Percentiles rank a stretch among this genome's conserved stretches.
Conservation (phyloP, 2,113 vertebrate species). For the Lipophrys pholis region DNA sequence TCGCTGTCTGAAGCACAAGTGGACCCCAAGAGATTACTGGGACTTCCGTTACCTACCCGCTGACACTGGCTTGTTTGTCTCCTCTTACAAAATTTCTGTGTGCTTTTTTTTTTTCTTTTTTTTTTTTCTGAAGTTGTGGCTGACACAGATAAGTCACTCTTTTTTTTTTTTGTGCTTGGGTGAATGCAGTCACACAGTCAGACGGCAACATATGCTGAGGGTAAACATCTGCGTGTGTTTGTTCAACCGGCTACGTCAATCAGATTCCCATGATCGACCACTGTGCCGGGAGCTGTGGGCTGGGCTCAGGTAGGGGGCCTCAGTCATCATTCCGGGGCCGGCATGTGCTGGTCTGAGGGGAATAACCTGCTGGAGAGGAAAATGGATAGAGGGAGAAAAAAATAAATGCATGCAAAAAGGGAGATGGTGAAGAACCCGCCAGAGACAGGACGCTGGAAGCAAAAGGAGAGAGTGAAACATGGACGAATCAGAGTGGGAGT, state of each 20-base stretch:
- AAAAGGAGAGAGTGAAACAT: conserved; percentile 15
- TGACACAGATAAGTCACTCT: background rate
- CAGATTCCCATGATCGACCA: conserved; percentile 4
- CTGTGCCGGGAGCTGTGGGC: background rate
- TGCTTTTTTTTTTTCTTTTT: background rate
- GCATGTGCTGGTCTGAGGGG: background rate
- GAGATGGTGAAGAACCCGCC: background rate
- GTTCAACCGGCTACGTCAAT: background rate
- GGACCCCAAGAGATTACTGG: conserved; percentile 16
- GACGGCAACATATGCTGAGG: background rate
- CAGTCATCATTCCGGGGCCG: conserved; percentile 4
- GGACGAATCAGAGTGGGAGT: conserved; percentile 12
- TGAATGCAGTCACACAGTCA: background rate
- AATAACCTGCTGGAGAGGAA: background rate
- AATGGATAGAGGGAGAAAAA: conserved; percentile 5
- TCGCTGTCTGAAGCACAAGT: conserved; percentile 23
- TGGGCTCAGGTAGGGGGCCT: background rate
- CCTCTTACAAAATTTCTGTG: background rate
- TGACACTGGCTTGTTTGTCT: background rate
- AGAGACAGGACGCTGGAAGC: background rate
- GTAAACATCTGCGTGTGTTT: background rate
- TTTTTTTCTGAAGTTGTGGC: background rate
- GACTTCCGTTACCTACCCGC: background rate
- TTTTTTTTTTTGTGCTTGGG: background rate
- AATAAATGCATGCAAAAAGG: conserved; percentile 8